Evolutionary conservation across 2,113 vertebrate genomes (phyloP).

Genomic region (Oncorhynchus kisutch): DNA sequence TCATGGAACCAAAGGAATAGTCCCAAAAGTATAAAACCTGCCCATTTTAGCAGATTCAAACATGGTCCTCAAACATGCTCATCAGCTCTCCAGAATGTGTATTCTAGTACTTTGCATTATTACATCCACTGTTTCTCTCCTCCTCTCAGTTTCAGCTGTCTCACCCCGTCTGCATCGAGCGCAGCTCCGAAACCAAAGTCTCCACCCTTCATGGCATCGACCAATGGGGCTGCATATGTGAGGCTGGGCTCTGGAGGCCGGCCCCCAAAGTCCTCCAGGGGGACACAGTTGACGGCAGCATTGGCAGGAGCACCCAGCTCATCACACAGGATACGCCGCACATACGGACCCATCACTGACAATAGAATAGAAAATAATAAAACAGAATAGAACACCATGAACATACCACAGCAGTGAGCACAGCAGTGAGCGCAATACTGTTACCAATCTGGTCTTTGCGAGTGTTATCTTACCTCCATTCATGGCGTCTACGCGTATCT

Average conservation of each 20-base stretch:
- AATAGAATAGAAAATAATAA: not conserved
- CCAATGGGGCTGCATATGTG: constrained; percentile 86
- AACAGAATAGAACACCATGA: too few relatives aligned
- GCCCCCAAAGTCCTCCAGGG: constrained; percentile 95
- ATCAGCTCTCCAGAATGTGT: too few relatives aligned
- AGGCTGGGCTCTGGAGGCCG: constrained; percentile 92
- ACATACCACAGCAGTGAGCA: too few relatives aligned
- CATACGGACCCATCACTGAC: constrained; percentile 96
- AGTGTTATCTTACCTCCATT: constrained; percentile 82
- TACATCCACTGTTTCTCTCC: too few relatives aligned
- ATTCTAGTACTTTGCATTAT: too few relatives aligned
- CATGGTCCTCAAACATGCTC: too few relatives aligned
- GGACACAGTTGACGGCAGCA: constrained; percentile 94
- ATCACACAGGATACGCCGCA: constrained; percentile 92
- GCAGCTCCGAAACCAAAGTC: constrained; percentile 97
- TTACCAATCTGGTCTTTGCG: too few relatives aligned
- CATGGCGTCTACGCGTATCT: constrained; percentile 96
- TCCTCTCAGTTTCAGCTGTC: constrained; percentile 1
- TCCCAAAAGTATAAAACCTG: too few relatives aligned
- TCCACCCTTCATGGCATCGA: constrained; percentile 95
- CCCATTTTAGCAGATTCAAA: too few relatives aligned
- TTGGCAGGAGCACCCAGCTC: constrained; percentile 96
- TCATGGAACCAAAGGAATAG: too few relatives aligned
- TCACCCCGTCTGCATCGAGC: constrained; percentile 98
- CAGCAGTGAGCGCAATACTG: too few relatives aligned